Percentiles rank a stretch among this genome's conserved stretches.
phyloP scores from a whole-genome alignment of 2,113 vertebrate species.

The Heterotis niloticus region DNA sequence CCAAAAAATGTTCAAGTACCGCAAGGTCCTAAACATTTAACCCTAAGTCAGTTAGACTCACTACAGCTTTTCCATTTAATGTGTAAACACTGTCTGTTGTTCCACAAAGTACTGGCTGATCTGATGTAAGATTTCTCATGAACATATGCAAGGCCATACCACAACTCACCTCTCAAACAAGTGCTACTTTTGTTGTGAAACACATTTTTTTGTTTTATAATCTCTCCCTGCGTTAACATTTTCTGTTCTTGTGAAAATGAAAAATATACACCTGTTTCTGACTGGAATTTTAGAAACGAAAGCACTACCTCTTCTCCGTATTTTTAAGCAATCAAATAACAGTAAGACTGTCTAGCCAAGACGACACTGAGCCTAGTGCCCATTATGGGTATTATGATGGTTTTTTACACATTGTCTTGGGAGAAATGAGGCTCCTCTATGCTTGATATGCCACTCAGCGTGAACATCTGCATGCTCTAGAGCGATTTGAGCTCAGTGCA shows the following conservation, averaged over 20 bases:
- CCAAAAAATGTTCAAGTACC: too few relatives aligned
- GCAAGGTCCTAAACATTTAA: too few relatives aligned
- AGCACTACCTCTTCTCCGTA: background rate
- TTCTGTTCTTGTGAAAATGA: background rate
- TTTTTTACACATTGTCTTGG: background rate
- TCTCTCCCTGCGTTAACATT: too few relatives aligned
- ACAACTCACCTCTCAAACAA: background rate
- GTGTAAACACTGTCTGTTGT: background rate
- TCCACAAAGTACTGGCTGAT: background rate
- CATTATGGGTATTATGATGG: conserved; percentile 13
- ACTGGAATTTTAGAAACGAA: background rate
- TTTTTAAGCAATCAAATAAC: background rate
- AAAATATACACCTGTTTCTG: background rate
- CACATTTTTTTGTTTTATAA: background rate
- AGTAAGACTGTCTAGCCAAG: background rate
- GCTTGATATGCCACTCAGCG: conserved; percentile 18
- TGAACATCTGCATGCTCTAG: conserved; percentile 3
- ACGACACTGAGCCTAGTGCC: background rate
- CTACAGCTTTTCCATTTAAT: too few relatives aligned
- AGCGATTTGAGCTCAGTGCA: background rate
- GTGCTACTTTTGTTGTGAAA: background rate
- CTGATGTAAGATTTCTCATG: background rate
- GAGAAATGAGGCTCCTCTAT: conserved; percentile 8
- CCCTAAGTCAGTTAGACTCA: too few relatives aligned
- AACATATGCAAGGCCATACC: background rate